A percentile compares a stretch with the other conserved stretches of the same genome.
These are phyloP conservation scores for Cerastoderma edule DNA, from an alignment of 2,888 invertebrate species.

Conservation along the genomic window DNA sequence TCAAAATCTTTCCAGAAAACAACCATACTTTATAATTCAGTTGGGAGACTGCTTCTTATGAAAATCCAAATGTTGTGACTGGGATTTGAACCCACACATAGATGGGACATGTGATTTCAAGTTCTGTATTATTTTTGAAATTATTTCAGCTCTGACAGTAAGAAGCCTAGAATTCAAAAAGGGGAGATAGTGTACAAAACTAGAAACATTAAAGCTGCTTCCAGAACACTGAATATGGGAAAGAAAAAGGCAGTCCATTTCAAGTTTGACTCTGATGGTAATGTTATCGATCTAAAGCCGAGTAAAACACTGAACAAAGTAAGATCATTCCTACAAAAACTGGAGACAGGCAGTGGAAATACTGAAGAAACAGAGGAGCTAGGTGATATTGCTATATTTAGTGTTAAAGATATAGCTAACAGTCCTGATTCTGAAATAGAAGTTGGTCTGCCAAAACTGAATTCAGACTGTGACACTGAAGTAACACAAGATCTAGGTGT, in stretches of 20 bases:
- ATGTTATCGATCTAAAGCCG: constrained; percentile 47
- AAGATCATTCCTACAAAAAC: constrained; percentile 63
- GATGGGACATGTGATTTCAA: too few relatives aligned
- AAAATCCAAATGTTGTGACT: too few relatives aligned
- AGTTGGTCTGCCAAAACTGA: not conserved
- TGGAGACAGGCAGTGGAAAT: not conserved
- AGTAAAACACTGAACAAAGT: constrained; percentile 70
- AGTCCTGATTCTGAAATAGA: constrained; percentile 10
- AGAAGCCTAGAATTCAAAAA: constrained; percentile 59
- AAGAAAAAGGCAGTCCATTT: constrained; percentile 66
- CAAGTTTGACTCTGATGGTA: constrained; percentile 75
- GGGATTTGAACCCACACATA: too few relatives aligned
- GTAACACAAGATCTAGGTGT: too few relatives aligned
- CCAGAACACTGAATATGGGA: constrained; percentile 65
- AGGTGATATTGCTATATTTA: constrained; percentile 19
- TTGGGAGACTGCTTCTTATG: too few relatives aligned
- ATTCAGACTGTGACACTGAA: too few relatives aligned
- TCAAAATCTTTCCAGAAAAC: too few relatives aligned
- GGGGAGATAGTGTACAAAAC: constrained; percentile 70
- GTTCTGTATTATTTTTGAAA: too few relatives aligned
- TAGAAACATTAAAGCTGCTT: constrained; percentile 61
- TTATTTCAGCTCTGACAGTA: constrained; percentile 45
- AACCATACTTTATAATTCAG: too few relatives aligned
- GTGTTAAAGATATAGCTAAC: constrained; percentile 1
- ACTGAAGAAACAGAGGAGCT: constrained; percentile 10